Percentiles rank a stretch among this genome's conserved stretches.
phyloP scores from a whole-genome alignment of 2,888 invertebrate genomes.

The Lordiphosa fenestrarum region DNA sequence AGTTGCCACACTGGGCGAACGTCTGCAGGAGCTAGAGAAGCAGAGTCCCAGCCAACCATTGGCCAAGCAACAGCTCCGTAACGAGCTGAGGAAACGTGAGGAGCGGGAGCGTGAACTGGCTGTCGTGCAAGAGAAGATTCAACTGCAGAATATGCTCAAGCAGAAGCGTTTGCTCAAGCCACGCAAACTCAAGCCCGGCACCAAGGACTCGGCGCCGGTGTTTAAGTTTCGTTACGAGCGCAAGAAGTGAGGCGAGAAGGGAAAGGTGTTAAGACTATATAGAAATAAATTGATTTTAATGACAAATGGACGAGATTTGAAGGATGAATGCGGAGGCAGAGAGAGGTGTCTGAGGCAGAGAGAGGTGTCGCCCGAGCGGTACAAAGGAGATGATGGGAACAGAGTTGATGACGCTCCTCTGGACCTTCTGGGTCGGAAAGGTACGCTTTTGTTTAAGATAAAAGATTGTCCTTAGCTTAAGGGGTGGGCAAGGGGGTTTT shows the following conservation, averaged over 20 bases:
- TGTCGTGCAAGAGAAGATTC: constrained; percentile 89
- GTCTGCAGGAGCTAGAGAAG: constrained; percentile 84
- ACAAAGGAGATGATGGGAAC: too few relatives aligned
- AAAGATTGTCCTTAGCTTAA: too few relatives aligned
- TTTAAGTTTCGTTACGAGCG: constrained; percentile 91
- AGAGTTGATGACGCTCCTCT: too few relatives aligned
- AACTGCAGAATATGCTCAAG: constrained; percentile 85
- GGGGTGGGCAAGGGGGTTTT: too few relatives aligned
- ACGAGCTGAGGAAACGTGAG: constrained; percentile 88
- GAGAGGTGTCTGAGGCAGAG: too few relatives aligned
- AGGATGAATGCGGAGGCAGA: too few relatives aligned
- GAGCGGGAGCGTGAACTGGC: constrained; percentile 88
- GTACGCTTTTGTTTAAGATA: too few relatives aligned
- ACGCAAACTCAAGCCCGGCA: constrained; percentile 84
- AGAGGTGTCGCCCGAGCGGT: too few relatives aligned
- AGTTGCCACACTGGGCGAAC: constrained; percentile 82
- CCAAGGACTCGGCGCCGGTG: constrained; percentile 86
- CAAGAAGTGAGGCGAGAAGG: constrained; percentile 81
- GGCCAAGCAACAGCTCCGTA: constrained; percentile 83
- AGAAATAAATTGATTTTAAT: too few relatives aligned
- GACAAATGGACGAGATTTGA: too few relatives aligned
- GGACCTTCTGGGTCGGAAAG: too few relatives aligned
- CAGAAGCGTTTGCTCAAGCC: constrained; percentile 85
- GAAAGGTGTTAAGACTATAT: too few relatives aligned
- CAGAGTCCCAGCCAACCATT: background rate